phyloP scores from a whole-genome alignment of 1,140 invertebrate species.

The Yoshiicerus persimilis region DNA sequence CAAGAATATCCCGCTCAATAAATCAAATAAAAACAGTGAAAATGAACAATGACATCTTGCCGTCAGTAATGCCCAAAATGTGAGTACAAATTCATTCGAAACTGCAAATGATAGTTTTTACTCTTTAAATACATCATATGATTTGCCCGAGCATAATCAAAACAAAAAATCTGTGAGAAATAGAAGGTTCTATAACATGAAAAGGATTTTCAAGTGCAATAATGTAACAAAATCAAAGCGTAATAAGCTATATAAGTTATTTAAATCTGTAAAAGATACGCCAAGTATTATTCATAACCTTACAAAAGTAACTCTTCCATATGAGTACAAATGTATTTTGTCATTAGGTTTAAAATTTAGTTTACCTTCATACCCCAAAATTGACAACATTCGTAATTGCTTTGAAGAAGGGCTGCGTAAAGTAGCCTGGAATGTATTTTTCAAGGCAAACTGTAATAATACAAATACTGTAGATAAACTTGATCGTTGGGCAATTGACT shows the following conservation, averaged over 20 bases:
- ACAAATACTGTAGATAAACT: neutral
- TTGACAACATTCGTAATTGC: neutral
- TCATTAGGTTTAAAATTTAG: neutral
- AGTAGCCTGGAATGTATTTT: neutral
- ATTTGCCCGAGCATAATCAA: no score
- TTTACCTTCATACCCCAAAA: neutral
- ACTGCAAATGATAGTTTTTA: neutral
- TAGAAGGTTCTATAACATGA: neutral
- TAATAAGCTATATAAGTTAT: neutral
- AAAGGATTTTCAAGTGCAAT: neutral
- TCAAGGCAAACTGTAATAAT: neutral
- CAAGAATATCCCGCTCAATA: no score
- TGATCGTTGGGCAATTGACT: neutral
- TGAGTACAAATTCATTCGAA: neutral
- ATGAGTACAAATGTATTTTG: neutral
- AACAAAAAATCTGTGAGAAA: neutral
- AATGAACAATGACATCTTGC: no score
- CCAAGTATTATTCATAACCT: neutral
- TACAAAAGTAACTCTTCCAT: neutral
- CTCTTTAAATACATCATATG: neutral
- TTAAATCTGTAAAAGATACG: neutral
- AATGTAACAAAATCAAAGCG: neutral
- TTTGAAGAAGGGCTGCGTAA: neutral
- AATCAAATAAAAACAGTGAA: no score
- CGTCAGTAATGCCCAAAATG: no score